Percentiles rank a stretch among this genome's conserved stretches.
phyloP scores from a whole-genome alignment of 2,113 vertebrate genomes.

The Corythornis vintsioides region DNA sequence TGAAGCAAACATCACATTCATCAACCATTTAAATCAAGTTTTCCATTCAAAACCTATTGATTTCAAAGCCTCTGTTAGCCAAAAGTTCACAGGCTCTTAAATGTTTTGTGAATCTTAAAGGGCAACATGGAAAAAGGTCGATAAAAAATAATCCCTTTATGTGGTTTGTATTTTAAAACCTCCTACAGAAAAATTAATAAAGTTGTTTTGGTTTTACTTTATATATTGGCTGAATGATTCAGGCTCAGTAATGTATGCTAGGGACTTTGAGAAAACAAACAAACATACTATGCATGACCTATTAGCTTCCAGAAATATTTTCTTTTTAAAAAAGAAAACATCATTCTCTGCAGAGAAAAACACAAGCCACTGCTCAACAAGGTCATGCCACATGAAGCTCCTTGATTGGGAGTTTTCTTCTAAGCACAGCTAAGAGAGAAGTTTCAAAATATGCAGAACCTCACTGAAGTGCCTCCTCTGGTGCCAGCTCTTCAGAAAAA shows the following conservation, averaged over 20 bases:
- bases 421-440: neutral
- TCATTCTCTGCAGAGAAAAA: neutral
- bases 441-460: neutral
- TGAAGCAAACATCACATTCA: slow-evolving; percentile 50
- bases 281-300: neutral
- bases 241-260: neutral
- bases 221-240: slow-evolving; percentile 19
- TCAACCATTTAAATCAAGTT: slow-evolving; percentile 64
- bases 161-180: slow-evolving; percentile 62
- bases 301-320: slow-evolving; percentile 1
- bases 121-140: slow-evolving; percentile 55
- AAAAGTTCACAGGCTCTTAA: slow-evolving; percentile 55
- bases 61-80: slow-evolving; percentile 61
- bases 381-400: neutral
- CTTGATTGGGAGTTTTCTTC: neutral
- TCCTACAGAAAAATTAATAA: slow-evolving; percentile 60
- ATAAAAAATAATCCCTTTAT: slow-evolving; percentile 66
- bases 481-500: neutral
- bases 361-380: neutral
- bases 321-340: neutral
- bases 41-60: slow-evolving; percentile 70
- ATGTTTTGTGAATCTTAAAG: slow-evolving; percentile 71
- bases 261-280: neutral
- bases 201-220: neutral
- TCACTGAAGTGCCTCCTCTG: neutral